Base-by-base conservation (phyloP, 2,113 vertebrate genomes). In the Microcebus murinus region DNA sequence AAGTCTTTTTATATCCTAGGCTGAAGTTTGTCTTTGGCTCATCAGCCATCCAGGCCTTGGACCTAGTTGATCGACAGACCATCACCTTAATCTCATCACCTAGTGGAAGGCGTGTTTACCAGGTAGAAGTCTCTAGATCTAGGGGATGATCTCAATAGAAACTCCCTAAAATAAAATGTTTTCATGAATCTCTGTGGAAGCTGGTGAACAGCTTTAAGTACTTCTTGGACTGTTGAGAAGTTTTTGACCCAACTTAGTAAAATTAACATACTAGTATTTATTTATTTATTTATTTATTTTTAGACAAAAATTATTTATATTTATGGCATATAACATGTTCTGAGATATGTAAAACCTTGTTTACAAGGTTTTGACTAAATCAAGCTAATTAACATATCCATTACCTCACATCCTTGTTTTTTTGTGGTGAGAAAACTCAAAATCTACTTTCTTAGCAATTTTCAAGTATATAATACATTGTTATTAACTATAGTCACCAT, bases 11-110 rank as follows among this genome's bases (percentile, higher is more conserved):
- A 1, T 97, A 65, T 98, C 92, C 21, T 98, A 99, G 99, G 94
- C 95, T 99, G 97, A 99, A 99, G 97, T 99, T 99, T 96, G 85
- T 99, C 93, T 99, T 99, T 70, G 99, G 99, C 2, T 95, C 99
- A 0, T 99, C 98, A 82, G 99, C 99, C 1, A 90, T 99, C 67
- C 99, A 99, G 84, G 99, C 99, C 20, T 97, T 99, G 98, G 99
- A 99, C 97, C 90, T 99, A 79, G 99, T 99, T 21, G 99, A 99
- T 96, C 99, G 98, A 25, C 99, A 93, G 7, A 98, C 99, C 0
- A 98, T 99, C 95, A 99, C 99, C 36, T 98, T 98, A 74, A 48
- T 99, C 55, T 98, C 95, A 1, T 99, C 99, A 1, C 99, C 99
- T 57, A 99, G 99, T 3, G 99, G 99, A 91, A 99, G 99, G 93